Evolutionary conservation across 2,113 vertebrate genomes (phyloP), one percentile per base, ranked within the genome.

Genomic region (Rhineura floridana): DNA sequence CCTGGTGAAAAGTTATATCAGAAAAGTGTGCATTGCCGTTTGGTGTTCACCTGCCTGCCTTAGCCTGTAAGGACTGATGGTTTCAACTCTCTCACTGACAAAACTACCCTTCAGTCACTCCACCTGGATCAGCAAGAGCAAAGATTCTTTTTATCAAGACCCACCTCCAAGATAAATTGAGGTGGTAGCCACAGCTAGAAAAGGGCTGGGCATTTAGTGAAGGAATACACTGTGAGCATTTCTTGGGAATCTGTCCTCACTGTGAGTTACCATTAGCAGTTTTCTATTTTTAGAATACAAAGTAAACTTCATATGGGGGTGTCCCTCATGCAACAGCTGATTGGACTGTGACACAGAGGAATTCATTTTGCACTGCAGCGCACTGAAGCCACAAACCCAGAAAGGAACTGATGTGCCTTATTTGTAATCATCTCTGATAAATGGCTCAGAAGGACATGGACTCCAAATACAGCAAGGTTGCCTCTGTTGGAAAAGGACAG

Each of bases 321-420:
- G 72, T 86, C 59, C 84, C 84, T 50, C 63, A 55, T 36, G 42
- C 33, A 65, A 76, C 84, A 77, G 84, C 84, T 86, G 84, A 86
- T 28, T 73, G 77, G 59, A 77, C 39, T 12, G 36, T 39, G 55
- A 36, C 33, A n/a, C 42, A 25, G 73, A 21, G 42, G 42, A 44
- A 44, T 30, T 48, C 30, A 65, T 52, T 76, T 46, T 65, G 55
- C 84, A 65, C 48, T 65, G 59, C 84, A 77, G 30, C 77, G 55
- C 42, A 77, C 73, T 63, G 42, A 63, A 55, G 30, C 73, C 42
- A 76, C 36, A 76, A 77, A 23, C 39, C 42, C 39, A 77, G 72
- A 85, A 46, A 39, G 72, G 30, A 63, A 76, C 8, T 44, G 59
- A 63, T 62, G 84, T 44, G 39, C 59, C 72, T 46, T 28, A 63